These are phyloP conservation scores for Leucoraja erinaceus DNA, from an alignment of 2,113 vertebrate genomes.

Conservation along the genomic window DNA sequence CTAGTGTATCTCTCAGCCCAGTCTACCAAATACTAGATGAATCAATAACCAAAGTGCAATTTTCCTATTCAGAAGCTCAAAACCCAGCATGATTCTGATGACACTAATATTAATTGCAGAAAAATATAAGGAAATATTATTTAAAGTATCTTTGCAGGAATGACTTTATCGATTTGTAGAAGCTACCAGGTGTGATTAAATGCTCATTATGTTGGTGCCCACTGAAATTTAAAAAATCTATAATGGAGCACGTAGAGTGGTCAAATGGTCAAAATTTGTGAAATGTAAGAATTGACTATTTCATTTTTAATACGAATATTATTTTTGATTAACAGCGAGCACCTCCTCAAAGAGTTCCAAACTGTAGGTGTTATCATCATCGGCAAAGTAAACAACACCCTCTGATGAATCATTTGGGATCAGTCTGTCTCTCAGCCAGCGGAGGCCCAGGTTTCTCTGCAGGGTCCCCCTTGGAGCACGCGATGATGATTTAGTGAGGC, in stretches of 20 bases:
- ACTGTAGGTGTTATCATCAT: constrained; percentile 94
- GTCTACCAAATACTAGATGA: background rate
- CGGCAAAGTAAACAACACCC: constrained; percentile 87
- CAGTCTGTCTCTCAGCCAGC: constrained; percentile 76
- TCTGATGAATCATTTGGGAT: constrained; percentile 51
- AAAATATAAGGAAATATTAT: background rate
- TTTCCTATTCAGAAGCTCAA: background rate
- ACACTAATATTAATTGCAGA: background rate
- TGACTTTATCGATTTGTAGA: background rate
- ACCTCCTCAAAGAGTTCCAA: constrained; percentile 93
- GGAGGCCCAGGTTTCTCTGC: constrained; percentile 82
- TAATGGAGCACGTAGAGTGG: background rate
- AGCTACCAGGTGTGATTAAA: background rate
- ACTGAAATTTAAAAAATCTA: background rate
- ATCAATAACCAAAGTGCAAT: background rate
- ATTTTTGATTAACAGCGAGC: constrained; percentile 35
- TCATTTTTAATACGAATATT: background rate
- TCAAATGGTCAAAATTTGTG: background rate
- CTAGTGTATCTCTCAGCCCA: background rate
- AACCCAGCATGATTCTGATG: background rate
- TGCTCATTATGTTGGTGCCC: background rate
- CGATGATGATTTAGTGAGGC: constrained; percentile 60
- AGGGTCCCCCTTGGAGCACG: constrained; percentile 74
- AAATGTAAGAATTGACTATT: background rate
- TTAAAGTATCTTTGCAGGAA: background rate